Evolutionary conservation across 2,113 vertebrate genomes (phyloP).

Genomic region (Fregata magnificens): DNA sequence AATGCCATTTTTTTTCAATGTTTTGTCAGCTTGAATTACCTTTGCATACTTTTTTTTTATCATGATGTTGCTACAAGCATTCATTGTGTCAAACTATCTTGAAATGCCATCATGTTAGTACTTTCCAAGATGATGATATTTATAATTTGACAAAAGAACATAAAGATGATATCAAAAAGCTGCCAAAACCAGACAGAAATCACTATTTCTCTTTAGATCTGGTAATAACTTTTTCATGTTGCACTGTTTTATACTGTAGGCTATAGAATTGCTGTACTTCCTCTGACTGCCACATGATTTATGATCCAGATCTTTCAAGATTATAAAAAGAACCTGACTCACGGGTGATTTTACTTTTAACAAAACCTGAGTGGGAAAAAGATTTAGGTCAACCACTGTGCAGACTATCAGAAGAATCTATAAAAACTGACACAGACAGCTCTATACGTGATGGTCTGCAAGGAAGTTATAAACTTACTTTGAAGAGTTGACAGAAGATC

Average conservation of each 20-base stretch:
- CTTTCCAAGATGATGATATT: background rate
- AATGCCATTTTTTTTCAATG: background rate
- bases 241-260: background rate
- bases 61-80: background rate
- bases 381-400: background rate
- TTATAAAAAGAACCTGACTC: background rate
- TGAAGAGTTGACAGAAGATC: background rate
- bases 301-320: background rate
- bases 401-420: background rate
- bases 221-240: background rate
- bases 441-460: background rate
- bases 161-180: background rate
- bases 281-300: background rate
- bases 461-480: background rate
- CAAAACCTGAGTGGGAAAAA: background rate
- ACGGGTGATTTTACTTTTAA: background rate
- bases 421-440: background rate
- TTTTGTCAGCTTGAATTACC: background rate
- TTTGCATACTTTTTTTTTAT: background rate
- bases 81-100: background rate
- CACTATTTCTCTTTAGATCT: background rate
- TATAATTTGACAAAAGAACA: background rate
- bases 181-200: background rate
- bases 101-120: background rate
- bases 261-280: background rate